A percentile compares a stretch with the other conserved stretches of the same genome.
These are phyloP conservation scores for Neoniphon sammara DNA, from an alignment of 2,797 vertebrate species.

Conservation along the genomic window DNA sequence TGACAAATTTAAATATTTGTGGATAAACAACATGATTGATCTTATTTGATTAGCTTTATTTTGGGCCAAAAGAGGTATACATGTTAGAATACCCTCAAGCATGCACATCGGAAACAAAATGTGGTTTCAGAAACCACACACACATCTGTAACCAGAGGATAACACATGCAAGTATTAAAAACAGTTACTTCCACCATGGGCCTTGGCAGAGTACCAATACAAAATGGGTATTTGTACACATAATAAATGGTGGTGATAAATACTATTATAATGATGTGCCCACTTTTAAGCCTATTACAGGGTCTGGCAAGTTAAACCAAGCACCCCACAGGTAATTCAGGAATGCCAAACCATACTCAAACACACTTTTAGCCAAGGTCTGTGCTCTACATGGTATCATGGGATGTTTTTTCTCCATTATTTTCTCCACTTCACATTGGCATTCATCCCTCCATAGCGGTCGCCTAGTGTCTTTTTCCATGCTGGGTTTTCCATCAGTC, in stretches of 20 bases:
- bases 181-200: neutral
- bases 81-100: no score
- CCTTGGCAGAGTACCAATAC: neutral
- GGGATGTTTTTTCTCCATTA: neutral
- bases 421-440: slow-evolving; percentile 13
- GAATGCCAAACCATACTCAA: slow-evolving; percentile 3
- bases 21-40: no score
- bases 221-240: neutral
- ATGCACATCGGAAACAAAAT: neutral
- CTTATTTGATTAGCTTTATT: no score
- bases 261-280: neutral
- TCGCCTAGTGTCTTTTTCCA: slow-evolving; percentile 10
- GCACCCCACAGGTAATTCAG: neutral
- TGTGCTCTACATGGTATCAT: neutral
- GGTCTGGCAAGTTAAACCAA: neutral
- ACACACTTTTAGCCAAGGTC: neutral
- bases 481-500: slow-evolving; percentile 7
- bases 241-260: neutral
- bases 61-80: no score
- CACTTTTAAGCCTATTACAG: neutral
- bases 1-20: no score
- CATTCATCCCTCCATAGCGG: neutral
- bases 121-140: neutral
- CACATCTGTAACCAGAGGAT: neutral
- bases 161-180: neutral